Percentiles rank a stretch among this genome's conserved stretches.
Conservation (phyloP, 2,113 vertebrate species). For the Coturnix japonica region DNA sequence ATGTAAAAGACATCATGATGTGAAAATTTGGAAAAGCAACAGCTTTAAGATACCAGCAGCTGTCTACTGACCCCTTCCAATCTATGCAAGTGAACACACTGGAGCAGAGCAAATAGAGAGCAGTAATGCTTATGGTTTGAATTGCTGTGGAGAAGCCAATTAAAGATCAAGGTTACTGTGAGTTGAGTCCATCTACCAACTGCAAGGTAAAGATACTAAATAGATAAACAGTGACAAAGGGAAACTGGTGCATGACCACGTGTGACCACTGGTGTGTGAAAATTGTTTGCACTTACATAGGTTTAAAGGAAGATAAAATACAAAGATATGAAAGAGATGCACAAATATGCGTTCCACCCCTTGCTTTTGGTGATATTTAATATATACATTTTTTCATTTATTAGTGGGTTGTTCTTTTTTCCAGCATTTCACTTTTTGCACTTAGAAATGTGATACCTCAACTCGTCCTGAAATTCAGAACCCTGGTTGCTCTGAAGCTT, state of each 20-base stretch:
- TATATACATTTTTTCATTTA: background rate
- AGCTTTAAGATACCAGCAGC: background rate
- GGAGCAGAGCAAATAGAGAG: background rate
- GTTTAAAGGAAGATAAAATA: background rate
- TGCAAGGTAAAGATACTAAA: background rate
- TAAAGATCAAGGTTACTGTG: background rate
- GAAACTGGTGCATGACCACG: background rate
- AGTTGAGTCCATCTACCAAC: background rate
- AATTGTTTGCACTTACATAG: background rate
- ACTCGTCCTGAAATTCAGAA: background rate
- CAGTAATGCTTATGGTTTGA: background rate
- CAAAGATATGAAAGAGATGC: background rate
- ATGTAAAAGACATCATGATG: background rate
- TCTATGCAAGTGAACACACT: background rate
- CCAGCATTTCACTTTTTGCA: background rate
- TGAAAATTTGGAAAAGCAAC: background rate
- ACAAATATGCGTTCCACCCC: background rate
- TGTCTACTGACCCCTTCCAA: background rate
- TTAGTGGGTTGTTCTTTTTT: background rate
- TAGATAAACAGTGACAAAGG: background rate
- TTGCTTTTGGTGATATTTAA: background rate
- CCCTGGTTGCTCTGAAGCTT: background rate
- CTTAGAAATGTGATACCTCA: background rate
- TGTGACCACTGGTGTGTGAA: background rate
- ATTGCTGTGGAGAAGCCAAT: background rate